These are phyloP conservation scores for Origma solitaria DNA, from an alignment of 2,113 vertebrate genomes.

Conservation along the genomic window DNA sequence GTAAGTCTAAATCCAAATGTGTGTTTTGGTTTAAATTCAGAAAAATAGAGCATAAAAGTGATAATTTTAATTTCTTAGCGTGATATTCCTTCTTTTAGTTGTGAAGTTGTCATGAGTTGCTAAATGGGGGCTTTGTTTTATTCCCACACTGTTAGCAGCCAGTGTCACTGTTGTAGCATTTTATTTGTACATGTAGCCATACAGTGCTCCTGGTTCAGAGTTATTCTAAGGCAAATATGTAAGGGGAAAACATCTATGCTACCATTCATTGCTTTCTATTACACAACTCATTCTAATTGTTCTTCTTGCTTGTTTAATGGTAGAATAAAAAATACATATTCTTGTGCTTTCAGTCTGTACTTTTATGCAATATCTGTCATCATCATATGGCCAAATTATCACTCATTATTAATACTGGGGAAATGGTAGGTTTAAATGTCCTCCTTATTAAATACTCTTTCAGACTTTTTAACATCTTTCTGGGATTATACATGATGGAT, in stretches of 20 bases:
- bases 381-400: neutral
- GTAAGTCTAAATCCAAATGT: neutral
- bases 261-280: neutral
- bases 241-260: neutral
- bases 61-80: neutral
- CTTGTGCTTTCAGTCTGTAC: neutral
- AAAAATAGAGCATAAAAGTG: neutral
- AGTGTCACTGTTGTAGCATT: neutral
- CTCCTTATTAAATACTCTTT: neutral
- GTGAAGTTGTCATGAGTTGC: neutral
- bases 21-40: neutral
- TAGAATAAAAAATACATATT: neutral
- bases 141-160: neutral
- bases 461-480: neutral
- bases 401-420: neutral
- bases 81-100: neutral
- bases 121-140: neutral
- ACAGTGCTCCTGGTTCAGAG: neutral
- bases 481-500: neutral
- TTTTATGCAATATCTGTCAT: neutral
- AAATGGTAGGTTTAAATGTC: neutral
- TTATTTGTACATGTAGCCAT: neutral
- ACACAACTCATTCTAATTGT: neutral
- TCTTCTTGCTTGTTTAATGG: neutral
- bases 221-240: neutral